Conservation (phyloP, 1,140 invertebrate species). For the Tetramorium parvispinum region DNA sequence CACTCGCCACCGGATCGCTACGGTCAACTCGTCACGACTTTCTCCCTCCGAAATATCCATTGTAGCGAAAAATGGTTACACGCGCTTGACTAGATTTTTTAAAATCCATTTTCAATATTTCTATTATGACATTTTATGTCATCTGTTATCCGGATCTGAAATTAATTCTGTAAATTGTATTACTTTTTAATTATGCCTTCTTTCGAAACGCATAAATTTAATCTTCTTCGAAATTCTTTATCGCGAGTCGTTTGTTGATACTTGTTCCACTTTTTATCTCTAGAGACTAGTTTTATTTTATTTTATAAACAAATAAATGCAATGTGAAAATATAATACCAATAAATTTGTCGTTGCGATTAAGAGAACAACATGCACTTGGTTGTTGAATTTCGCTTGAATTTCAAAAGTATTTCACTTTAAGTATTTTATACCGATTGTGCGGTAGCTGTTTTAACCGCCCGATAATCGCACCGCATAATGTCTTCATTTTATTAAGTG, state of each 20-base stretch:
- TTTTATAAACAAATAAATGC: background rate
- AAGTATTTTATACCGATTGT: conserved; percentile 12
- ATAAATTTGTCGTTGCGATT: background rate
- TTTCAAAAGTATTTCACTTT: conserved; percentile 12
- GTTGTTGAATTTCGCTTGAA: background rate
- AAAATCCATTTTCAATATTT: background rate
- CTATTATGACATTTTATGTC: background rate
- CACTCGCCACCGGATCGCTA: conserved; percentile 81
- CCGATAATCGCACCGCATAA: conserved; percentile 38
- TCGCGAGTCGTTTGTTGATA: background rate
- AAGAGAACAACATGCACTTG: conserved; percentile 1
- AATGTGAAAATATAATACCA: background rate
- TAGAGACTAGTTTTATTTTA: background rate
- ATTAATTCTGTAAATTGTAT: background rate
- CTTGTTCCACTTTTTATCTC: background rate
- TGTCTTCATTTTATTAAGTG: conserved; percentile 56
- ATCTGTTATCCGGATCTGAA: background rate
- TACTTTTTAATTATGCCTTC: background rate
- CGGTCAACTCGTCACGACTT: conserved; percentile 77
- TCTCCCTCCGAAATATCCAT: conserved; percentile 23
- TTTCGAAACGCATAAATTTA: background rate
- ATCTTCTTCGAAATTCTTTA: background rate
- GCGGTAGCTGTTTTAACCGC: conserved; percentile 18
- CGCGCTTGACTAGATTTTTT: background rate
- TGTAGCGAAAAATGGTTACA: background rate